A percentile compares a stretch with the other conserved stretches of the same genome.
These are phyloP conservation scores for Ameiurus melas DNA, from an alignment of 2,113 vertebrate species.

Conservation along the genomic window DNA sequence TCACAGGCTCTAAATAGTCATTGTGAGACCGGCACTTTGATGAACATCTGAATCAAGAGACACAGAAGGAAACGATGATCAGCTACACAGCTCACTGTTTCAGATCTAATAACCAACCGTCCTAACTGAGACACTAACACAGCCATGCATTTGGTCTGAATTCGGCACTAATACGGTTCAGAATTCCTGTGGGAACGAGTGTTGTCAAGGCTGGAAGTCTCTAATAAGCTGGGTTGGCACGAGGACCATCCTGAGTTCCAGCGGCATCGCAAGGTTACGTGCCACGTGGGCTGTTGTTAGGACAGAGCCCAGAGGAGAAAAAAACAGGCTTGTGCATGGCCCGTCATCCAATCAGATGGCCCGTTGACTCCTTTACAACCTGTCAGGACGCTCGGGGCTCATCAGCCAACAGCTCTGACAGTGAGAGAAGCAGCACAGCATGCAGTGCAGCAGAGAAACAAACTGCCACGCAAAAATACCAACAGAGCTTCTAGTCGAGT, in stretches of 20 bases:
- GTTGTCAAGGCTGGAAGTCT: constrained; percentile 23
- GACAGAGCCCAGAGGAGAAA: constrained; percentile 10
- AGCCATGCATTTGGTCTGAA: neutral
- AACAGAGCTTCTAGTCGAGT: constrained; percentile 24
- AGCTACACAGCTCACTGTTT: neutral
- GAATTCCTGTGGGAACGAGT: neutral
- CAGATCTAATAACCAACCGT: constrained; percentile 3
- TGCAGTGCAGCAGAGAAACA: constrained; percentile 32
- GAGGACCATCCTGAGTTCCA: constrained; percentile 18
- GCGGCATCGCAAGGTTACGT: neutral
- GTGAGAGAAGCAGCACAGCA: constrained; percentile 24
- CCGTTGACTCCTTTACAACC: constrained; percentile 38
- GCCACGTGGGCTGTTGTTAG: constrained; percentile 24
- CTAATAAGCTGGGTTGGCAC: constrained; percentile 46
- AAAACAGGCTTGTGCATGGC: neutral
- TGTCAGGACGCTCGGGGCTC: constrained; percentile 7
- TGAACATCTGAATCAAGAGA: neutral
- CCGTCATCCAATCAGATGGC: constrained; percentile 29
- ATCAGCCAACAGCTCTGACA: constrained; percentile 24
- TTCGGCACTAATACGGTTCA: constrained; percentile 46
- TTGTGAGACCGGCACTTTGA: neutral
- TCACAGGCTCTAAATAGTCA: neutral
- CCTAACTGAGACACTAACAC: neutral
- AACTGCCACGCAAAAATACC: constrained; percentile 25
- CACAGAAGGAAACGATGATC: neutral